Evolutionary conservation across 2,888 invertebrate genomes (phyloP), one percentile per base, ranked within the genome.

Genomic region (Ariolimax columbianus): DNA sequence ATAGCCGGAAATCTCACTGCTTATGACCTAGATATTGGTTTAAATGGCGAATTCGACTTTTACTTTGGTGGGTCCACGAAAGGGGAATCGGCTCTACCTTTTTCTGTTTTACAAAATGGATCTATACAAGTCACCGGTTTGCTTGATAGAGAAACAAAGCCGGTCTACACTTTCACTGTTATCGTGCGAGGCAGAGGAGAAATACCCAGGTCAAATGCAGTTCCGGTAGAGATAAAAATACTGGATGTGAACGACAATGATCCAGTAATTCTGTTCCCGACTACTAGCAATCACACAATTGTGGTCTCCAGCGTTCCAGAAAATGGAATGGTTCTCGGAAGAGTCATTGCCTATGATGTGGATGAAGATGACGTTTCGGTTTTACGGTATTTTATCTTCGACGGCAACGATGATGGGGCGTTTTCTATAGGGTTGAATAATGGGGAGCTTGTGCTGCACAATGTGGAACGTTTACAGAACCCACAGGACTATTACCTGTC

Each of bases 201-300:
- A 0, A 89, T 90, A 6, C 86, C 88, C 14, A 86, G 80, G 70
- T 87, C 89, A 51, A 90, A 89, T 1, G 84, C 88, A 1, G 88
- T 90, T 80, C 86, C 87, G 36, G 88, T 92, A 6, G 89, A 89
- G 75, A 89, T 92, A 68, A 89, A 87, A 38, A 87, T 92, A 19
- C 77, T 88, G 6, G 92, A 92, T 86, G 89, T 88, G 78, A 92
- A 92, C 89, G 92, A 92, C 83, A 91, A 92, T 86, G 87, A 89
- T 6, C 92, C 92, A 0, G 78, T 99, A 14, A 96, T 96, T 88
- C 97, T 99, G 1, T 96, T 97, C 88, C 98, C 99, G 94, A 97
- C 97, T 86, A 99, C 99, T 94, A 99, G 99, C 94, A 98, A 99
- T 94, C 96, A 97, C 0, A 99, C 99, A 0, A 96, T 96, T 73